Base-by-base conservation (phyloP, 2,797 vertebrate species). In the Erpetoichthys calabaricus region DNA sequence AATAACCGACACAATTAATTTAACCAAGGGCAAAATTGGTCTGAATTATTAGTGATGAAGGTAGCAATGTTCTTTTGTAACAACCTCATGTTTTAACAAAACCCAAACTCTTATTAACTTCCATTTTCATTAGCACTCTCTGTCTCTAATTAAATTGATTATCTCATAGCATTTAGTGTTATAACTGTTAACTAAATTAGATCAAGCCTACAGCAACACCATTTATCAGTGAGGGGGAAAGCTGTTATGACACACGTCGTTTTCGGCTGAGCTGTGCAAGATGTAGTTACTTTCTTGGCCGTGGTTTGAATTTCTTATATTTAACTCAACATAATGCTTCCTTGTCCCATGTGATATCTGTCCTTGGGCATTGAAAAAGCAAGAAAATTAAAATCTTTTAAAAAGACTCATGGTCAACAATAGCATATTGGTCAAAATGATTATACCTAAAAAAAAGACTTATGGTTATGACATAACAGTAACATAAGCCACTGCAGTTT, bases 1-100 rank as follows among this genome's bases (percentile, higher is more conserved):
- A 82, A 84, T 84, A 80, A 83, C 75, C 70, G 67, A 69, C 70
- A 64, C 76, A 78, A 79, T 81, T 81, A 80, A 82, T 80, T 79
- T 68, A 75, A 75, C 71, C 77, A 73, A 69, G 72, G 67, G 77
- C 72, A 73, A 74, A 71, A 71, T 60, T 68, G 71, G 60, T 74
- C 60, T 56, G 68, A 66, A 68, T 71, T 70, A 76, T 78, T 78
- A 77, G 78, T 80, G 67, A 80, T 69, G 67, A 66, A 68, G 62
- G 70, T 66, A 67, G 66, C 67, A 66, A 55, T 70, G 71, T 70
- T 78, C 66, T 55, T 70, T 64, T 51, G 62, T 67, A 64, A 70
- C 69, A 69, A 61, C 63, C 59, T 56, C 59, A 59, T 49, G 44
- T 61, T 62, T 70, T 65, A 49, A 58, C 50, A 10, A 53, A 59